These are phyloP conservation scores for Typhlomys cinereus DNA, from an alignment of 2,113 vertebrate species.

Conservation along the genomic window DNA sequence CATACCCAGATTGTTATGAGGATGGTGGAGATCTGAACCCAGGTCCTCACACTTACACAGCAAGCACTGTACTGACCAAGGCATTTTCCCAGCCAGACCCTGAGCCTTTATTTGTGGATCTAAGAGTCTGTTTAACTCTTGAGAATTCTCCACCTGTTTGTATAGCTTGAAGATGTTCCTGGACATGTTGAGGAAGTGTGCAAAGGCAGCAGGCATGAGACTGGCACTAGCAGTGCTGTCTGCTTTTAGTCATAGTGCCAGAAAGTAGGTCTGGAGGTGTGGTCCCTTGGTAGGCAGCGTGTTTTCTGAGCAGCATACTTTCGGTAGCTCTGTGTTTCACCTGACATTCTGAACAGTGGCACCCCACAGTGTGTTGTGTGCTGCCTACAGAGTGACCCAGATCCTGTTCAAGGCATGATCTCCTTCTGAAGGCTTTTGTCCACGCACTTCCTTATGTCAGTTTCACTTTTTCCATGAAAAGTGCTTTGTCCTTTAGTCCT, in stretches of 20 bases:
- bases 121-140: neutral
- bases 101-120: neutral
- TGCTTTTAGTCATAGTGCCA: neutral
- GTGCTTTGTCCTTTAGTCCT: slow-evolving; percentile 60
- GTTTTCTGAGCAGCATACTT: neutral
- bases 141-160: neutral
- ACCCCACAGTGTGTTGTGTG: neutral
- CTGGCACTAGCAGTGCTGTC: neutral
- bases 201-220: neutral
- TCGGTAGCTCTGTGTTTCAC: neutral
- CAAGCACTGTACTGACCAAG: too few relatives aligned
- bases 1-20: too few relatives aligned
- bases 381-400: neutral
- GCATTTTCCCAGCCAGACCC: too few relatives aligned
- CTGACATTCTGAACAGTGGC: neutral
- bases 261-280: neutral
- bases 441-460: neutral
- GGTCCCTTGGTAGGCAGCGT: neutral
- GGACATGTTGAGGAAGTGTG: neutral
- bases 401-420: neutral
- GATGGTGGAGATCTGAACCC: too few relatives aligned
- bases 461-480: slow-evolving; percentile 49
- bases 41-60: too few relatives aligned
- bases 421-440: slow-evolving; percentile 32
- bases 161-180: neutral